Evolutionary conservation across 1,140 invertebrate species (phyloP), one percentile per base, ranked within the genome.

Genomic region (Neomicropteryx cornuta): DNA sequence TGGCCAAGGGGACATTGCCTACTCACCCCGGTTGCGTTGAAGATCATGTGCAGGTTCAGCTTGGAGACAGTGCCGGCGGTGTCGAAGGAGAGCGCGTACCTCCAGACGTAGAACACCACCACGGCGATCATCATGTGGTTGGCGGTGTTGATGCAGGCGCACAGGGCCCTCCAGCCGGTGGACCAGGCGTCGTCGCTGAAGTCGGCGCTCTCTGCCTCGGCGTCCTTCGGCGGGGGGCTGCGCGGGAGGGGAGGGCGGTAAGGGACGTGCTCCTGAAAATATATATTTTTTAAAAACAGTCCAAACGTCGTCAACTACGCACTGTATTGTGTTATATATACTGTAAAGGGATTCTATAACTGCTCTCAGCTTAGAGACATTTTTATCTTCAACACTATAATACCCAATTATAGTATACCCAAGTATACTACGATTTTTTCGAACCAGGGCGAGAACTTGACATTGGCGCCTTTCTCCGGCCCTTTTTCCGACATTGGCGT

Each of bases 21-120:
- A 60, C 56, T 18, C 61, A 65, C 62, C 16, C 62, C 62, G 23
- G 62, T 63, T 29, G 60, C 62, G n/a, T 60, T 58, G 43, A 63
- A 63, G 28, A 65, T 53, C 11, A 65, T 63, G 35, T 65, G 62
- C 20, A 65, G 39, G 35, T 63, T 53, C 23, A 66, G 43, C 40
- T 62, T 66, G 21, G 50, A 60, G 38, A 66, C 58, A 1, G 48
- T 18, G 32, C 62, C 62, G 36, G 58, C 54, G 0, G 62, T 44
- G 14, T 46, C 44, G 2, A 56, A 54, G 4, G 56, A 63, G 18
- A 66, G 38, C 4, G 62, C 62, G 41, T 61, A 66, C 35, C 55
- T 49, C 62, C 62, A 66, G 14, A 63, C 22, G 30, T 50, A 53
- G 45, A 60, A 66, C 33, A 62, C 58, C 2, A 66, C 58, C 33